Evolutionary conservation across 1,140 invertebrate species (phyloP).

Genomic region (Penaeus indicus): DNA sequence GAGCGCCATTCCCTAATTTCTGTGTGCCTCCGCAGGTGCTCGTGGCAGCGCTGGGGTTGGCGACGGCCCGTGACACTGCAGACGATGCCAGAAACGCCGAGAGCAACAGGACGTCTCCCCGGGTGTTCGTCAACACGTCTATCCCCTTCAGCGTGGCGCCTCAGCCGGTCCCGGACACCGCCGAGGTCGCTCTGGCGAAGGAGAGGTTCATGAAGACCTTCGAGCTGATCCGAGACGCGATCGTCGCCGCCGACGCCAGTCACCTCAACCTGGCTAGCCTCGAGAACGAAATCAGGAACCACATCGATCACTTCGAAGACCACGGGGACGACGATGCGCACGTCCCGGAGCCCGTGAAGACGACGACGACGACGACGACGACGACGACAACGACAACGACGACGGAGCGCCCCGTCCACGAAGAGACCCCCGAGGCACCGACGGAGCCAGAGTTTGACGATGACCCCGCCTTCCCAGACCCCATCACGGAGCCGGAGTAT

Average conservation of each 20-base stretch:
- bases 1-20: no score
- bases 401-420: not conserved
- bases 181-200: slow-evolving; percentile 65
- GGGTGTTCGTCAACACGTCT: slow-evolving; percentile 52
- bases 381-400: not conserved
- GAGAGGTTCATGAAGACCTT: slow-evolving; percentile 38
- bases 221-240: slow-evolving; percentile 21
- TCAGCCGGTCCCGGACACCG: slow-evolving; percentile 50
- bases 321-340: not conserved
- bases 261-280: not conserved
- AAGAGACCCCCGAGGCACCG: not conserved
- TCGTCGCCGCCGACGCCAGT: not conserved
- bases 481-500: not conserved
- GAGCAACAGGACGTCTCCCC: not conserved
- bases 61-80: not conserved
- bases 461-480: slow-evolving; percentile 24
- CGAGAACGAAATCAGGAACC: slow-evolving; percentile 4
- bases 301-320: not conserved
- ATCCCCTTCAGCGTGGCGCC: slow-evolving; percentile 49
- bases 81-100: not conserved
- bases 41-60: not conserved
- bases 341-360: not conserved
- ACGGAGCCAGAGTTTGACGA: no score
- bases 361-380: not conserved
- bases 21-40: not conserved